Conservation (phyloP, 1,140 invertebrate species). For the Aphis gossypii region DNA sequence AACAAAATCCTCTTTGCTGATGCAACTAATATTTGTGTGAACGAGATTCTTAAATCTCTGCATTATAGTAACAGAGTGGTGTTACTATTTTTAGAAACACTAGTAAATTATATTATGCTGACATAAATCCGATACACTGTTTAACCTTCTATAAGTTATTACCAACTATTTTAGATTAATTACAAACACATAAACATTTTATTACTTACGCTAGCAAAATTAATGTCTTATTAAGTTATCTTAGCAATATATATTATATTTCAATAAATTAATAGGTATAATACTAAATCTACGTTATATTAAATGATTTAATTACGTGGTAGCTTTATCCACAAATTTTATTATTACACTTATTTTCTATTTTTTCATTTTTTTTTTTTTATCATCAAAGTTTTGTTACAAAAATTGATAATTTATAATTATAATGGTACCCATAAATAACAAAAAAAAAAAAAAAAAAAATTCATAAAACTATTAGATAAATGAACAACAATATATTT, state of each 20-base stretch:
- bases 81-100: conserved; percentile 5
- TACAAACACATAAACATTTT: neutral
- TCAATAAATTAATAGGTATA: neutral
- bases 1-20: conserved; percentile 16
- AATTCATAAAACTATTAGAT: neutral
- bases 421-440: neutral
- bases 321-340: neutral
- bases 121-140: neutral
- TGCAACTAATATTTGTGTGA: conserved; percentile 34
- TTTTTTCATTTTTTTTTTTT: neutral
- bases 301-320: neutral
- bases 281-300: neutral
- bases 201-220: neutral
- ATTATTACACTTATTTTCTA: neutral
- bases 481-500: neutral
- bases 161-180: neutral
- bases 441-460: neutral
- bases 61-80: neutral
- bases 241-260: neutral
- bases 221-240: neutral
- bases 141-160: neutral
- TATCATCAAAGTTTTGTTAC: neutral
- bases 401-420: neutral
- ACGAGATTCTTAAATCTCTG: neutral
- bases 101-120: neutral